A percentile compares a stretch with the other conserved stretches of the same genome.
Evolutionary conservation across 2,888 invertebrate species (phyloP).

Genomic region (Drosophila aldrichi): DNA sequence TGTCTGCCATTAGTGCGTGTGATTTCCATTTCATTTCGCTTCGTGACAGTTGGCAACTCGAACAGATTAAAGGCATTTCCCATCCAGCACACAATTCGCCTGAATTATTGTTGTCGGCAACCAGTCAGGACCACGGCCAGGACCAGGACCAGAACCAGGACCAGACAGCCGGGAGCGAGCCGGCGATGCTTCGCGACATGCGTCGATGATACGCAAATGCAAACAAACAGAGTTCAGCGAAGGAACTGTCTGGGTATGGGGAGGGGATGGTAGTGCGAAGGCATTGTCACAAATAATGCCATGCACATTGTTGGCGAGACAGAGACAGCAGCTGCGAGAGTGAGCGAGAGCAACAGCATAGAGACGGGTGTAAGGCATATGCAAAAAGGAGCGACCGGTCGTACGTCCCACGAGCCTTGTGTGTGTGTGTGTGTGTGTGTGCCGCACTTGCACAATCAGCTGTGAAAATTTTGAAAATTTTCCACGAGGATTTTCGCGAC

Average conservation of each 20-base stretch:
- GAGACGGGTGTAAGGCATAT: constrained; percentile 67
- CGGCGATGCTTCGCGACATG: constrained; percentile 65
- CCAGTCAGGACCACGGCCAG: constrained; percentile 35
- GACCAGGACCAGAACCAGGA: constrained; percentile 12
- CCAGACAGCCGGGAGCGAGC: constrained; percentile 29
- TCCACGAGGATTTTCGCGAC: constrained; percentile 86
- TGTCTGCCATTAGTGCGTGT: constrained; percentile 78
- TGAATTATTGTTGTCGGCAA: constrained; percentile 79
- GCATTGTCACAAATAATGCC: constrained; percentile 54
- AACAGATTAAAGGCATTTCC: constrained; percentile 85
- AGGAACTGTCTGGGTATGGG: constrained; percentile 23
- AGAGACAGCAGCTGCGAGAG: constrained; percentile 10
- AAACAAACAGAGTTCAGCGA: constrained; percentile 66
- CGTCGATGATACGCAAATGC: constrained; percentile 81
- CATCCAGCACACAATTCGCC: constrained; percentile 76
- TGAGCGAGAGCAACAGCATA: constrained; percentile 5
- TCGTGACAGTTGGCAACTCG: constrained; percentile 84
- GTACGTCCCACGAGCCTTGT: constrained; percentile 28
- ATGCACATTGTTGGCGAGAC: constrained; percentile 54
- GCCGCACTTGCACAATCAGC: constrained; percentile 84
- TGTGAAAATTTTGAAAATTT: constrained; percentile 85
- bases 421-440: background rate
- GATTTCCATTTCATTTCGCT: constrained; percentile 83
- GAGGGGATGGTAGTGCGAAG: background rate
- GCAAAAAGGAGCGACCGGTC: constrained; percentile 73